A percentile compares a stretch with the other conserved stretches of the same genome.
Evolutionary conservation across 1,140 invertebrate genomes (phyloP).

Genomic region (Drosophila burlai): DNA sequence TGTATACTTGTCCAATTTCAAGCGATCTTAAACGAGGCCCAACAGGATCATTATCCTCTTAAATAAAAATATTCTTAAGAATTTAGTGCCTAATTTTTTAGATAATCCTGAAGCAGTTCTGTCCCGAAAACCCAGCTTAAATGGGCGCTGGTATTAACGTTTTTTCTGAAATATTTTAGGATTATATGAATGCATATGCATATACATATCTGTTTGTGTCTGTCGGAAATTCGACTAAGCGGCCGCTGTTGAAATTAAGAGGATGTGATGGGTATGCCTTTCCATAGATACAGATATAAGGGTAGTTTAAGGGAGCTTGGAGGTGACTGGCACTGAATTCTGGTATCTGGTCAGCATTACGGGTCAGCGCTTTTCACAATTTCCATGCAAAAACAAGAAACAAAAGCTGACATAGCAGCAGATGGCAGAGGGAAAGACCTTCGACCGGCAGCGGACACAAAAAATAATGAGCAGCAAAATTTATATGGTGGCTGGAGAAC

Average conservation of each 20-base stretch:
- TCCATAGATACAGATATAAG: background rate
- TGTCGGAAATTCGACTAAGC: conserved; percentile 12
- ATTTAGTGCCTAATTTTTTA: background rate
- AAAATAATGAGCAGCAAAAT: conserved; percentile 12
- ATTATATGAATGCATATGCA: background rate
- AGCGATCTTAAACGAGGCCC: background rate
- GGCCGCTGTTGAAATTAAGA: conserved; percentile 16
- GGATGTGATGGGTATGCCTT: no score
- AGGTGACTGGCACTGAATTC: conserved; percentile 22
- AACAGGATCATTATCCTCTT: background rate
- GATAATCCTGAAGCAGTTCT: background rate
- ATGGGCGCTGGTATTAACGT: background rate
- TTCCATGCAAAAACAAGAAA: conserved; percentile 61
- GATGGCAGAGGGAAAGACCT: conserved; percentile 50
- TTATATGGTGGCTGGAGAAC: background rate
- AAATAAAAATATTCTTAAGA: background rate
- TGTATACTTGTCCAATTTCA: background rate
- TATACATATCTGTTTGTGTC: background rate
- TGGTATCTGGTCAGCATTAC: conserved; percentile 59
- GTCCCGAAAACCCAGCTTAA: background rate
- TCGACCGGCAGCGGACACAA: conserved; percentile 1
- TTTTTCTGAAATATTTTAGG: conserved; percentile 6
- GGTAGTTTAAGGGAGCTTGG: background rate
- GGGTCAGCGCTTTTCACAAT: conserved; percentile 67
- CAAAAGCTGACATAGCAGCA: conserved; percentile 68